Base-by-base conservation (phyloP, 2,888 invertebrate genomes). In the Diarsia dahlii region DNA sequence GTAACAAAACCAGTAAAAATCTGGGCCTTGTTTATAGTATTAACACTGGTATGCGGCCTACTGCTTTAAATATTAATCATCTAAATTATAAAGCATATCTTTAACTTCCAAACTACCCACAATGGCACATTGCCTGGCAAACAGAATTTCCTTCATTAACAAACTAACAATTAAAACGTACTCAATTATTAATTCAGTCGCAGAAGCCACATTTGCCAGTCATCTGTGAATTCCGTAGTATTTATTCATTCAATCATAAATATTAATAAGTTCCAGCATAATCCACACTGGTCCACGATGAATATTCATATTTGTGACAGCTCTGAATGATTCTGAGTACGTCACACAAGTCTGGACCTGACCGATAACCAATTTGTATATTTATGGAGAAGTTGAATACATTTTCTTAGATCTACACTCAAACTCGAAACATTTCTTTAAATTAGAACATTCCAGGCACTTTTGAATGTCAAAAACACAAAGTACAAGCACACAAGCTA, bases 191-290 rank as follows among this genome's bases (percentile, higher is more conserved):
- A 69, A 66, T 70, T 77, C 28, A 39, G 52, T 4, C 48, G 12
- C 64, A 66, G 20, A 66, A 60, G 62, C 63, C 66, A 60, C 58
- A 74, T 68, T 72, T 52, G 67, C 60, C 28, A 75, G 71, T 75
- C 77, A 73, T 65, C 78, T 79, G 81, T 66, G 62, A 80, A 80
- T 75, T 68, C 52, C 13, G 48, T 63, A 73, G 81, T 75, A 80
- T 85, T 86, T 82, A 87, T 85, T 84, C 82, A 87, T 85, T 84
- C 82, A 84, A 82, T 76, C 82, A 87, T 87, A 80, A 88, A 87
- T 87, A 87, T 87, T 85, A 80, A 88, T 82, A 69, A 77, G 71
- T 67, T 67, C 23, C 79, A 48, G 76, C 58, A 79, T 82, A 75
- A 69, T 64, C 52, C 58, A 23, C 54, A 68, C 62, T 74, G 76